Evolutionary conservation across 2,888 invertebrate species (phyloP).

Genomic region (Xestia xanthographa): DNA sequence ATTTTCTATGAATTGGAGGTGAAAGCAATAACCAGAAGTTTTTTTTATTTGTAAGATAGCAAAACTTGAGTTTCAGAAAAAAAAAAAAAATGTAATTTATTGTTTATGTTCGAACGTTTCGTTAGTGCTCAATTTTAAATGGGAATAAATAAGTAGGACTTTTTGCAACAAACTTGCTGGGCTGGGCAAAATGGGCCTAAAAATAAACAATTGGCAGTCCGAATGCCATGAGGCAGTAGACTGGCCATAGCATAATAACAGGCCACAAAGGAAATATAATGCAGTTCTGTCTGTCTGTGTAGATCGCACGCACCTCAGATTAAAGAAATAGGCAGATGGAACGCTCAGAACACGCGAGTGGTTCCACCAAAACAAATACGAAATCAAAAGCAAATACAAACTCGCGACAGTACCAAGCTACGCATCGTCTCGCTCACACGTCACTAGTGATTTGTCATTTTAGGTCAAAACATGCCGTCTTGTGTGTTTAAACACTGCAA

Average conservation of each 20-base stretch:
- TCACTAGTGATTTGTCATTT: no score
- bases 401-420: no score
- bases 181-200: neutral
- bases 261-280: neutral
- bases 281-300: no score
- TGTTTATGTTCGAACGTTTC: constrained; percentile 38
- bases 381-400: no score
- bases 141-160: neutral
- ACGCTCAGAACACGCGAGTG: no score
- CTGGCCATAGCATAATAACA: no score
- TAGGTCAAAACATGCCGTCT: no score
- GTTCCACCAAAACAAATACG: no score
- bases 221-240: neutral
- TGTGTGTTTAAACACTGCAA: no score
- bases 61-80: constrained; percentile 27
- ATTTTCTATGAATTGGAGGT: neutral
- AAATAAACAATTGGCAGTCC: neutral
- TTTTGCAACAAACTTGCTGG: neutral
- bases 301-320: no score
- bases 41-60: neutral
- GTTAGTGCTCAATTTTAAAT: neutral
- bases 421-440: no score
- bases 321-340: no score
- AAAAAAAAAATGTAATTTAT: constrained; percentile 22
- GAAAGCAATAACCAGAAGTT: neutral